Evolutionary conservation across 2,888 invertebrate species (phyloP), one percentile per base, ranked within the genome.

Genomic region (Cerceris ruficornis): DNA sequence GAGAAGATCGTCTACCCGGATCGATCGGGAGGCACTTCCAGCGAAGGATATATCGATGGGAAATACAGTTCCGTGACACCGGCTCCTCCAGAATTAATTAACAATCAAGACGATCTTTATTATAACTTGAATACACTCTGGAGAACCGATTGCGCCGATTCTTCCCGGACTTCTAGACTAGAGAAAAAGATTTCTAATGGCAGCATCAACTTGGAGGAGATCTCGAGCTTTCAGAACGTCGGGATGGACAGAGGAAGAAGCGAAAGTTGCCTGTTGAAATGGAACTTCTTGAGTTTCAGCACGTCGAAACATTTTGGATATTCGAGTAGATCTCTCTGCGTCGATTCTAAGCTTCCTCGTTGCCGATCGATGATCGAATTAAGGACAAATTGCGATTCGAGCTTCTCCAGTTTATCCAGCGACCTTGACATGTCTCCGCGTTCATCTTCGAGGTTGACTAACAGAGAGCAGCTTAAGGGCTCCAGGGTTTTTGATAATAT

Each of bases 301-400:
- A 68, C 77, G 6, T 81, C 78, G 6, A 70, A 77, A 46, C 85
- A 88, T 2, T 39, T 69, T 4, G 80, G 81, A 8, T 43, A 54
- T 7, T 11, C 14, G 0, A 49, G 61, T 2, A 74, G 65, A 9
- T 68, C 61, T 14, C 43, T 15, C 11, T 5, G 49, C 0, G 73
- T 73, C 42, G 73, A 79, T 14, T 28, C 75, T 6, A 61, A 64
- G 0, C 71, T 74, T n/a, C 65, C 81, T 17, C 88, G 91, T n/a
- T 88, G 91, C 5, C 86, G 88, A 41, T 92, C 92, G 4, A 85
- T 91, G 55, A 86, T 89, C 79, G 91, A 92, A 14, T 62, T 92
- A 15, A 80, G 87, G 14, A 77, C 76, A 2, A 65, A 28, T 0
- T 54, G 64, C 0, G 60, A 41, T 6, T 80, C 73, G 6, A 75